Percentiles rank a stretch among this genome's conserved stretches.
These are phyloP conservation scores for Pissodes strobi DNA, from an alignment of 1,140 invertebrate species.

Conservation along the genomic window DNA sequence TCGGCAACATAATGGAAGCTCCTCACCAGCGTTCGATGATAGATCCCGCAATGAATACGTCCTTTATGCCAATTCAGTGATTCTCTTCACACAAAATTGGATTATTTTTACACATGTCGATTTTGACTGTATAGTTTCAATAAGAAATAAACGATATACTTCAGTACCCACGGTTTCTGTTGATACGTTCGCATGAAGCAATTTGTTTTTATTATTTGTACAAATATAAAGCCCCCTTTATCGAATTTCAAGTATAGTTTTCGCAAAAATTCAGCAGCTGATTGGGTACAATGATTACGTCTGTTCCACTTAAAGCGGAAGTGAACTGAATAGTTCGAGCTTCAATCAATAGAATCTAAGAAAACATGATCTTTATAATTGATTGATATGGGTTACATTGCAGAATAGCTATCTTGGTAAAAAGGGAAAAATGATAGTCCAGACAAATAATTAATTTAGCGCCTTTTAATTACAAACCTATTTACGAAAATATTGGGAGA, in stretches of 20 bases:
- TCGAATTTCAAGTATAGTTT: conserved; percentile 4
- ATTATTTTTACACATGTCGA: conserved; percentile 48
- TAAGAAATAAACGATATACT: conserved; percentile 36
- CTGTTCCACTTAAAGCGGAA: too few relatives aligned
- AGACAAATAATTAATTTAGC: too few relatives aligned
- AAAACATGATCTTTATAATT: too few relatives aligned
- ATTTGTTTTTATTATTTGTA: conserved; percentile 34
- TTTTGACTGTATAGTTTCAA: conserved; percentile 40
- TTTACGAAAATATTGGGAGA: too few relatives aligned
- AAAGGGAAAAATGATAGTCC: too few relatives aligned
- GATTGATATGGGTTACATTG: too few relatives aligned
- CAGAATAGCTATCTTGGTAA: too few relatives aligned
- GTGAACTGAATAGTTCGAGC: too few relatives aligned
- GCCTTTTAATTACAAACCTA: too few relatives aligned
- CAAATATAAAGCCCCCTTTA: conserved; percentile 21
- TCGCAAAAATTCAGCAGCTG: conserved; percentile 21
- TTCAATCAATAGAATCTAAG: too few relatives aligned
- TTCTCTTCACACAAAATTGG: conserved; percentile 45
- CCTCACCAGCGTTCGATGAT: conserved; percentile 27
- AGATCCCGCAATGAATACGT: conserved; percentile 44
- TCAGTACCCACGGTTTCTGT: conserved; percentile 26
- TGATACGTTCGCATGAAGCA: conserved; percentile 8
- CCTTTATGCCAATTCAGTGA: conserved; percentile 44
- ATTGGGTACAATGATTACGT: too few relatives aligned
- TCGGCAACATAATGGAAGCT: conserved; percentile 28